Evolutionary conservation across 1,140 invertebrate species (phyloP).

Genomic region (Sycobia sp.): DNA sequence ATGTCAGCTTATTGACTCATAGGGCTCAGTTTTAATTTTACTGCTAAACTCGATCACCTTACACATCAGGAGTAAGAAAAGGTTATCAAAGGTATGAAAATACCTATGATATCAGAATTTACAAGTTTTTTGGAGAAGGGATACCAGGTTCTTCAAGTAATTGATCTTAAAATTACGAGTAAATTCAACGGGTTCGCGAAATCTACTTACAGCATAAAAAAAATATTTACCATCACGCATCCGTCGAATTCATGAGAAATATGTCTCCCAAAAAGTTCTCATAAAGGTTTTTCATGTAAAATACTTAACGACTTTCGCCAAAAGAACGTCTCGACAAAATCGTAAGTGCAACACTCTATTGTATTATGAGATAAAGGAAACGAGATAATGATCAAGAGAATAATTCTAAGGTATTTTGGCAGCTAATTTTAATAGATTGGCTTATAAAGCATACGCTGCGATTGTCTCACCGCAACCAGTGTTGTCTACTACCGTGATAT

Average conservation of each 20-base stretch:
- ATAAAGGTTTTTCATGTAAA: too few species aligned
- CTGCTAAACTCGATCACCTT: constrained; percentile 43
- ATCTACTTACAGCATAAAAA: too few species aligned
- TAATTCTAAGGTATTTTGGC: too few species aligned
- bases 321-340: too few species aligned
- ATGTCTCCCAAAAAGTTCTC: too few species aligned
- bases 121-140: constrained; percentile 39
- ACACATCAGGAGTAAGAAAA: constrained; percentile 46
- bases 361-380: too few species aligned
- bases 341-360: too few species aligned
- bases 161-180: neutral
- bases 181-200: neutral
- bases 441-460: neutral
- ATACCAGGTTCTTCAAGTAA: constrained; percentile 42
- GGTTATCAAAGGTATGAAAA: constrained; percentile 27
- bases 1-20: constrained; percentile 33
- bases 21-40: constrained; percentile 47
- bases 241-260: too few species aligned
- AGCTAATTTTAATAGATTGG: neutral
- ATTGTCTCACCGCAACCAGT: neutral
- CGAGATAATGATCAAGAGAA: too few species aligned
- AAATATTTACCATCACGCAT: too few species aligned
- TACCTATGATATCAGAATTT: constrained; percentile 40
- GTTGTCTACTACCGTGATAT: too few species aligned
- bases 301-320: too few species aligned